Conservation (phyloP, 2,888 invertebrate species). For the Boloria euphrosyne region DNA sequence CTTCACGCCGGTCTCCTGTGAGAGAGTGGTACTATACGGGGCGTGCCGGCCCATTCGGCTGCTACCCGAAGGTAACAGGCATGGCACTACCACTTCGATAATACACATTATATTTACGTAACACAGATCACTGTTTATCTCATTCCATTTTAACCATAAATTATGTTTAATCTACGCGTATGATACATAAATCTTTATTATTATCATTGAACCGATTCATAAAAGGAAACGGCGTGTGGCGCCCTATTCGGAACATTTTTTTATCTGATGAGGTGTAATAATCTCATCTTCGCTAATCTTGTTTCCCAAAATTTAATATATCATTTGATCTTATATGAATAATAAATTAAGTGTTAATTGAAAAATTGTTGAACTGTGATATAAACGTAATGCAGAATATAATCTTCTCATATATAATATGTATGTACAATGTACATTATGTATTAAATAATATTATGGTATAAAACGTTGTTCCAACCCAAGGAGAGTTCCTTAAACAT, state of each 20-base stretch:
- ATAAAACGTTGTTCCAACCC: too few species aligned
- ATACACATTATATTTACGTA: too few species aligned
- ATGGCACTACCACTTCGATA: too few species aligned
- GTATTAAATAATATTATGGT: too few species aligned
- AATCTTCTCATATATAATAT: too few species aligned
- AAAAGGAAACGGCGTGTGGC: conserved; percentile 26
- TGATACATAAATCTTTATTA: conserved; percentile 8
- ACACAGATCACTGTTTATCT: not conserved
- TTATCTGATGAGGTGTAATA: conserved; percentile 14
- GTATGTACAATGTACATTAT: too few species aligned
- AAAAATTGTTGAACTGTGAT: not conserved
- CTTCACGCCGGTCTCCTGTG: too few species aligned
- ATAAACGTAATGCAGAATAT: too few species aligned
- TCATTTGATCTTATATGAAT: conserved; percentile 2
- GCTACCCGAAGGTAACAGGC: too few species aligned
- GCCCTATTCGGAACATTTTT: conserved; percentile 30
- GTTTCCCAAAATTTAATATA: conserved; percentile 8
- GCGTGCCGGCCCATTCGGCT: too few species aligned
- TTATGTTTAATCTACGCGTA: not conserved
- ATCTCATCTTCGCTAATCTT: conserved; percentile 16
- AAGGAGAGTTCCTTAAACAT: too few species aligned
- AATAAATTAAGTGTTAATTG: not conserved
- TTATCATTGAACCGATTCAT: conserved; percentile 29
- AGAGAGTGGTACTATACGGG: too few species aligned
- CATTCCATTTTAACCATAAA: not conserved